Percentiles rank a stretch among this genome's conserved stretches.
Evolutionary conservation across 1,140 invertebrate species (phyloP).

Genomic region (Brevipalpus yothersi): DNA sequence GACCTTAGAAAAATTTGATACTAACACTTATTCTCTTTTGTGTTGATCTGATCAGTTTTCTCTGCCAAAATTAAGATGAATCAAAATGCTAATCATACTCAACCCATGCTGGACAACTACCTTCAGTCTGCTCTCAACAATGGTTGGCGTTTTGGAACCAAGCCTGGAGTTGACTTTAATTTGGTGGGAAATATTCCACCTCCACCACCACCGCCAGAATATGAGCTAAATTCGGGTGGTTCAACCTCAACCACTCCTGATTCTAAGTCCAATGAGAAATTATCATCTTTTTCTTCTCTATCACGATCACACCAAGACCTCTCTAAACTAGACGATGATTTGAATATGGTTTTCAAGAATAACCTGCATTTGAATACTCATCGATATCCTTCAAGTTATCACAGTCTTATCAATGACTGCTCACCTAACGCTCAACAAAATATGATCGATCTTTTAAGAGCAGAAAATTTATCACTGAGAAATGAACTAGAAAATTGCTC

Average conservation of each 20-base stretch:
- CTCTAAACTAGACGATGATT: slow-evolving; percentile 13
- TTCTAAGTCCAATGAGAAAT: slow-evolving; percentile 11
- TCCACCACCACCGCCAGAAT: not conserved
- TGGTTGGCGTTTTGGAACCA: not conserved
- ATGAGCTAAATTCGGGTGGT: slow-evolving; percentile 6
- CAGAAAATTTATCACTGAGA: slow-evolving; percentile 36
- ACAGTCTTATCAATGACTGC: not conserved
- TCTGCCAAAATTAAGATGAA: no score
- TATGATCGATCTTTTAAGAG: slow-evolving; percentile 53
- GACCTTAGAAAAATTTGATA: no score
- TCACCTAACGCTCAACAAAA: slow-evolving; percentile 22
- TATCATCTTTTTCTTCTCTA: slow-evolving; percentile 6
- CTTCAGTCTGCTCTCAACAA: not conserved
- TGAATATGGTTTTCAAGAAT: not conserved
- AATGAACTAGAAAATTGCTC: not conserved
- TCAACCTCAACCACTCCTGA: slow-evolving; percentile 20
- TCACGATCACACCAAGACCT: slow-evolving; percentile 54
- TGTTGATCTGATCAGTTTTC: no score
- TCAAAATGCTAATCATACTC: not conserved
- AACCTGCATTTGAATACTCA: not conserved
- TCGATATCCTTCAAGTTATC: not conserved
- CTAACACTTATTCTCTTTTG: no score
- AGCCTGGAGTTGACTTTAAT: no score
- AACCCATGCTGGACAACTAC: not conserved
- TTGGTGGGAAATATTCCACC: not conserved